These are phyloP conservation scores for Hypolimnas misippus DNA, from an alignment of 2,888 invertebrate genomes.

Conservation along the genomic window DNA sequence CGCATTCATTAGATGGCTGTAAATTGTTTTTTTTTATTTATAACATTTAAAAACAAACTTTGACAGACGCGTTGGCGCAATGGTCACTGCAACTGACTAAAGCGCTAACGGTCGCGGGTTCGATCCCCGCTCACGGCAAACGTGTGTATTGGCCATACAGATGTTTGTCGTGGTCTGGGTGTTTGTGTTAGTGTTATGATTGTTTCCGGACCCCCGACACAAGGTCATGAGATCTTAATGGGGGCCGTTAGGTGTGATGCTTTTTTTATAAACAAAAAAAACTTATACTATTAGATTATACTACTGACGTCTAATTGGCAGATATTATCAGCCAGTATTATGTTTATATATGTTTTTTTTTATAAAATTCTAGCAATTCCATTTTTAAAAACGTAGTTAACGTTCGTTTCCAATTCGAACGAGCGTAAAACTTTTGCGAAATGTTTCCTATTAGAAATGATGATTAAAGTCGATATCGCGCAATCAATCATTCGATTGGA, in stretches of 20 bases:
- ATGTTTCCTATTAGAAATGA: conserved; percentile 40
- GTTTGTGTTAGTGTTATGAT: no score
- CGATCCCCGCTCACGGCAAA: no score
- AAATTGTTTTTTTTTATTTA: neutral
- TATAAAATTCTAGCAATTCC: neutral
- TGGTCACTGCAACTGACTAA: no score
- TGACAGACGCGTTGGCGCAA: no score
- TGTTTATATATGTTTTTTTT: neutral
- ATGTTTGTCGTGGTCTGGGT: no score
- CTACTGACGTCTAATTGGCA: neutral
- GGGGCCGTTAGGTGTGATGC: no score
- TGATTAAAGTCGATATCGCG: conserved; percentile 39
- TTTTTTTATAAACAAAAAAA: neutral
- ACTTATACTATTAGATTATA: no score
- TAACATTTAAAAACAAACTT: neutral
- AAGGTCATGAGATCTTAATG: no score
- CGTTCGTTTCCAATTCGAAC: conserved; percentile 23
- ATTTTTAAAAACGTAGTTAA: neutral
- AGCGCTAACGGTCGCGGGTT: no score
- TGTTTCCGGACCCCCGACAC: no score
- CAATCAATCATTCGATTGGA: conserved; percentile 49
- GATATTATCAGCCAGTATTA: neutral
- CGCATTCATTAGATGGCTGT: neutral
- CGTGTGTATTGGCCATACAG: no score
- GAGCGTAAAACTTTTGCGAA: conserved; percentile 19